These are phyloP conservation scores for Syrrhaptes paradoxus DNA, from an alignment of 2,113 vertebrate species.

Conservation along the genomic window DNA sequence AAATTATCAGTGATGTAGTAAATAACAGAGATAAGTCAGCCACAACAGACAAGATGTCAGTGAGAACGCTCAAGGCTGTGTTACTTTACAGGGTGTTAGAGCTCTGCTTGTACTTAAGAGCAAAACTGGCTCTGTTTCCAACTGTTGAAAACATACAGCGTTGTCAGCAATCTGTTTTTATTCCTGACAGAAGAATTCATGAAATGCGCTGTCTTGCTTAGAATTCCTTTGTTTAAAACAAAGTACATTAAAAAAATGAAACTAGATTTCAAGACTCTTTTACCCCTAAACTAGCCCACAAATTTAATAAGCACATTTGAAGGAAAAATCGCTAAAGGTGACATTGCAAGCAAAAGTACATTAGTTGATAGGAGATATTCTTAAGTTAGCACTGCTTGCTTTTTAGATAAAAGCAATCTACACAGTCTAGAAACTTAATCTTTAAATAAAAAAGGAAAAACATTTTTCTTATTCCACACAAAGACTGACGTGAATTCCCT, in stretches of 20 bases:
- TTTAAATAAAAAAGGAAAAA: background rate
- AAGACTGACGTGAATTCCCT: conserved; percentile 40
- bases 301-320: background rate
- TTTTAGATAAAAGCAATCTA: background rate
- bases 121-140: background rate
- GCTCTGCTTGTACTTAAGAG: background rate
- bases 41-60: background rate
- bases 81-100: background rate
- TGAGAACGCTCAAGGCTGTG: background rate
- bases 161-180: fast-evolving
- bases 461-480: conserved; percentile 59
- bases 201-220: background rate
- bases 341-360: background rate
- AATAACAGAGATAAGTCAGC: background rate
- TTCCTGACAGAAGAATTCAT: background rate
- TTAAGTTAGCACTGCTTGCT: background rate
- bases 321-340: background rate
- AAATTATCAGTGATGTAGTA: background rate
- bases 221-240: background rate
- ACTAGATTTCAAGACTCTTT: background rate
- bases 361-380: background rate
- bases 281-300: background rate
- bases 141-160: background rate
- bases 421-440: background rate
- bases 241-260: background rate